Conservation (phyloP, 2,797 vertebrate species). For the Hemibagrus guttatus region DNA sequence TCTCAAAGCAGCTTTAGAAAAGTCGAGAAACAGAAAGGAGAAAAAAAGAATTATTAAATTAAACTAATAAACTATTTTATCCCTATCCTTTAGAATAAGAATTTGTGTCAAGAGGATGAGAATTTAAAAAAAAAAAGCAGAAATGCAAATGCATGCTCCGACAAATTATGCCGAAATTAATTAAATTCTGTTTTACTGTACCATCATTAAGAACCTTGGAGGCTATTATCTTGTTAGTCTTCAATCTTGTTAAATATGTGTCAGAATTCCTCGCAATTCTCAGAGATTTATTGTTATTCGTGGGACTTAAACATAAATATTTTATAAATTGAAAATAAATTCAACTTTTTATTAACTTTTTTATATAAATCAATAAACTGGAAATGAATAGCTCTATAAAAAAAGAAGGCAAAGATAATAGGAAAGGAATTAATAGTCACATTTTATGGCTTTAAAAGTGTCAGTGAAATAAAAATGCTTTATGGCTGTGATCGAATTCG, state of each 20-base stretch:
- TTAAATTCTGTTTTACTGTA: neutral
- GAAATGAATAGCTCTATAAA: neutral
- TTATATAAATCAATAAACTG: neutral
- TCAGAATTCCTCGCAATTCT: neutral
- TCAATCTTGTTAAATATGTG: neutral
- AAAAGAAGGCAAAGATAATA: neutral
- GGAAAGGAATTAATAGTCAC: neutral
- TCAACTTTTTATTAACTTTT: neutral
- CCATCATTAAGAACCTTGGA: neutral
- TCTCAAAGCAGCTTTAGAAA: no score
- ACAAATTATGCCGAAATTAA: no score
- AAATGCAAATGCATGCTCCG: neutral
- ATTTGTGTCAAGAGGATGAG: neutral
- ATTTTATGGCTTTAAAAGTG: neutral
- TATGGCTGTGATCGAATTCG: neutral
- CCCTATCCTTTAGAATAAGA: neutral
- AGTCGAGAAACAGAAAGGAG: no score
- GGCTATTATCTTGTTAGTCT: neutral
- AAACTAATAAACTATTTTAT: no score
- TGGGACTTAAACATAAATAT: neutral
- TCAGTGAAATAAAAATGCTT: constrained; percentile 16
- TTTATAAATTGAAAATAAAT: no score
- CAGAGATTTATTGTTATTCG: neutral
- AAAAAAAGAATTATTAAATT: no score
- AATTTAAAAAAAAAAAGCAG: neutral